Percentiles rank a stretch among this genome's conserved stretches.
phyloP scores from a whole-genome alignment of 2,113 vertebrate species.

The Bujurquina vittata region DNA sequence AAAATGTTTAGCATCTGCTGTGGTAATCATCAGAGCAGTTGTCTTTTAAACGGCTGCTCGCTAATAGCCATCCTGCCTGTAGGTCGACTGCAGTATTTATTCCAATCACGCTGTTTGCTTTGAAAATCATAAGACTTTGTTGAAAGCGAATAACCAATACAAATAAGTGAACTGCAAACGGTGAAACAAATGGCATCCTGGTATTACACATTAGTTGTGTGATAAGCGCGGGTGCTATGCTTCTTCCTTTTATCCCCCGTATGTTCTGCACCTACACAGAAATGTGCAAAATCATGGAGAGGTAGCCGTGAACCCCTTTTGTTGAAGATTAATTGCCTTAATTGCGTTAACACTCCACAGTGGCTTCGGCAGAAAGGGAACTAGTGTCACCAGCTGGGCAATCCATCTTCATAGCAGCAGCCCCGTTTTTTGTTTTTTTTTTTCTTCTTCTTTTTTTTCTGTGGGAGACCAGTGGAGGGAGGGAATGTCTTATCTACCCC shows the following conservation, averaged over 20 bases:
- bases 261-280: conserved; percentile 52
- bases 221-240: neutral
- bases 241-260: neutral
- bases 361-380: conserved; percentile 67
- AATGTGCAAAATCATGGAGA: conserved; percentile 61
- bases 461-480: conserved; percentile 56
- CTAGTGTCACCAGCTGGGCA: conserved; percentile 74
- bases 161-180: neutral
- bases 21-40: conserved; percentile 25
- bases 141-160: neutral
- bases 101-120: neutral
- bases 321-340: conserved; percentile 82
- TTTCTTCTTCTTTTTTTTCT: conserved; percentile 57
- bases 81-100: neutral
- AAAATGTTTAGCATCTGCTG: conserved; percentile 44
- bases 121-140: neutral
- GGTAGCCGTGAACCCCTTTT: conserved; percentile 66
- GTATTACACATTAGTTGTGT: neutral
- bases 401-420: conserved; percentile 84
- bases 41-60: conserved; percentile 6
- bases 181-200: neutral
- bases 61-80: conserved; percentile 7
- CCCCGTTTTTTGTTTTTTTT: neutral
- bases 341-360: conserved; percentile 78
- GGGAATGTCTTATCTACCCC: conserved; percentile 78